Evolutionary conservation across 1,140 invertebrate species (phyloP).

Genomic region (Stegodyphus mimosarum): DNA sequence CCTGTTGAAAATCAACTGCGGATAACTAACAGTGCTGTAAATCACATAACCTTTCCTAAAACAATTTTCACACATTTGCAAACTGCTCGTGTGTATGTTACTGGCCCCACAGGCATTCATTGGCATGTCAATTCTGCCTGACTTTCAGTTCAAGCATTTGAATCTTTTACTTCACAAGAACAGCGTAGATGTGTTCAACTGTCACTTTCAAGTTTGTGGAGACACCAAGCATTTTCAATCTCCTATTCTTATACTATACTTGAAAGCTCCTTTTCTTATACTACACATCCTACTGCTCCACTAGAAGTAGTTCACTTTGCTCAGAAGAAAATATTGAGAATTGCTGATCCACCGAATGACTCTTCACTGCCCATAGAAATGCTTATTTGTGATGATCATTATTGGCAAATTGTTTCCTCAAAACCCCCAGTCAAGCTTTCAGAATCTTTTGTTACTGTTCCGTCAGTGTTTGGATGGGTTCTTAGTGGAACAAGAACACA

Average conservation of each 20-base stretch:
- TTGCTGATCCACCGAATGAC: neutral
- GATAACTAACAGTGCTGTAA: no score
- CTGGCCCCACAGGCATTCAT: no score
- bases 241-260: no score
- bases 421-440: slow-evolving; percentile 15
- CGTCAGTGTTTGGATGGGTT: slow-evolving; percentile 30
- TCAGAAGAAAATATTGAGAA: slow-evolving; percentile 10
- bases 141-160: no score
- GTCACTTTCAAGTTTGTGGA: slow-evolving; percentile 12
- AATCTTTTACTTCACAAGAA: neutral
- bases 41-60: no score
- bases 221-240: neutral
- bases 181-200: slow-evolving; percentile 20
- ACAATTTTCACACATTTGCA: no score
- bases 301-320: slow-evolving; percentile 11
- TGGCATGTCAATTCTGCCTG: no score
- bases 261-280: slow-evolving; percentile 9
- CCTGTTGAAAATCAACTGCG: no score
- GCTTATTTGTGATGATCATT: neutral
- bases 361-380: neutral
- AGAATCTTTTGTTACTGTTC: slow-evolving; percentile 15
- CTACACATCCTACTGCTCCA: slow-evolving; percentile 7
- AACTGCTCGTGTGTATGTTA: no score
- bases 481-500: slow-evolving; percentile 34
- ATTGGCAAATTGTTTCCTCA: neutral